Conservation (phyloP, 2,113 vertebrate genomes). For the Percopsis transmontana region DNA sequence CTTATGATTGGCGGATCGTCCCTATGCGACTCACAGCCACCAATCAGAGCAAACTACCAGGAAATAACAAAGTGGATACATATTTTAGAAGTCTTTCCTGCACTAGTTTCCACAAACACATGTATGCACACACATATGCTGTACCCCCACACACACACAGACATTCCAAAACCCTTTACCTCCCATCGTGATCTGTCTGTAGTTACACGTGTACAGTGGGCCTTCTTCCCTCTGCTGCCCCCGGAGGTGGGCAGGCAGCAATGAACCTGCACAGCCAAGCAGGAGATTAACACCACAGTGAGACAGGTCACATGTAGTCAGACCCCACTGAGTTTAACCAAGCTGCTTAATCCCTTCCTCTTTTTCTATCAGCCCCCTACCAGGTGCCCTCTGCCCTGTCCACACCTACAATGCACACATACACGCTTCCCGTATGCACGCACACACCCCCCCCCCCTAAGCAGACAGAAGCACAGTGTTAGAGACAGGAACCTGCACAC, state of each 20-base stretch:
- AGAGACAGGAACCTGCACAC: too few relatives aligned
- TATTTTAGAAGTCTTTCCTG: too few relatives aligned
- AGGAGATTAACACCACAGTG: constrained; percentile 54
- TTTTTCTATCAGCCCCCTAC: constrained; percentile 63
- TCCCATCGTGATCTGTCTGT: constrained; percentile 1
- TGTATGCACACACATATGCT: constrained; percentile 4
- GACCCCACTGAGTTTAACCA: constrained; percentile 52
- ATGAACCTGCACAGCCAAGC: constrained; percentile 49
- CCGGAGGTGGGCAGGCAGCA: constrained; percentile 35
- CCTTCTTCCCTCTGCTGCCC: constrained; percentile 8
- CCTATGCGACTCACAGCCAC: too few relatives aligned
- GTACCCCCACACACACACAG: constrained; percentile 7
- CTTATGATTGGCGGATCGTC: too few relatives aligned
- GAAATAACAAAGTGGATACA: too few relatives aligned
- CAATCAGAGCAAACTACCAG: too few relatives aligned
- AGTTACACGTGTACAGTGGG: constrained; percentile 15
- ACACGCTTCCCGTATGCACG: constrained; percentile 26
- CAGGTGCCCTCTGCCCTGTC: constrained; percentile 58
- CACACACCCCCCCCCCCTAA: constrained; percentile 8
- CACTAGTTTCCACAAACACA: background rate
- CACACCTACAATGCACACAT: constrained; percentile 21
- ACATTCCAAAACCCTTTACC: constrained; percentile 14
- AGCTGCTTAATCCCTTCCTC: constrained; percentile 60
- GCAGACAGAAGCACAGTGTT: background rate
- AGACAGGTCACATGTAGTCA: constrained; percentile 53